A percentile compares a stretch with the other conserved stretches of the same genome.
phyloP scores from a whole-genome alignment of 2,888 invertebrate species.

The Physocephala rufipes region DNA sequence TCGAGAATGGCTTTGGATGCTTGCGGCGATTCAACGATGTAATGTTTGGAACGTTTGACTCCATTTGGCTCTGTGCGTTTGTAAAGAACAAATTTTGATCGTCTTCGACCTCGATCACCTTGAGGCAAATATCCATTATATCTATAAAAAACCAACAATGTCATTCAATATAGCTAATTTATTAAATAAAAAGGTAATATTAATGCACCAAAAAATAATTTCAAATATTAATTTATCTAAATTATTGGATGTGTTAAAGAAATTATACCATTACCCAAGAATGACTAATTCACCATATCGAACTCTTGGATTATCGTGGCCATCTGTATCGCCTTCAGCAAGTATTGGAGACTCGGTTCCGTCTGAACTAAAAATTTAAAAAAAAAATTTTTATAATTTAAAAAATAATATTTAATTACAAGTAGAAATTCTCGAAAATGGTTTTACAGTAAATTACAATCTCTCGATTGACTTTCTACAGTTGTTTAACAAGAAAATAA shows the following conservation, averaged over 20 bases:
- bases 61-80: constrained; percentile 88
- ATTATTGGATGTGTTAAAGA: neutral
- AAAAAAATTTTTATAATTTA: constrained; percentile 28
- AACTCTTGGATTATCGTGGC: constrained; percentile 83
- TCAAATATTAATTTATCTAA: no score
- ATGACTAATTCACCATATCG: constrained; percentile 95
- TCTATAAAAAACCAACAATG: constrained; percentile 69
- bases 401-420: neutral
- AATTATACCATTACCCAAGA: constrained; percentile 76
- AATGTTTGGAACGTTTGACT: constrained; percentile 93
- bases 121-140: constrained; percentile 95
- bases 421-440: no score
- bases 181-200: neutral
- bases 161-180: no score
- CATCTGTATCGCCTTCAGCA: constrained; percentile 77
- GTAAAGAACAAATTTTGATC: constrained; percentile 93
- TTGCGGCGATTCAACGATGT: constrained; percentile 95
- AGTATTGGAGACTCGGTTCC: constrained; percentile 79
- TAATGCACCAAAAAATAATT: neutral
- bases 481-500: no score
- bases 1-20: constrained; percentile 95
- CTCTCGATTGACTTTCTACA: constrained; percentile 27
- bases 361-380: constrained; percentile 69
- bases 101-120: constrained; percentile 90
- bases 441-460: neutral